Conservation (phyloP, 92 coral and sea anemone species). For the Diadumene lineata region DNA sequence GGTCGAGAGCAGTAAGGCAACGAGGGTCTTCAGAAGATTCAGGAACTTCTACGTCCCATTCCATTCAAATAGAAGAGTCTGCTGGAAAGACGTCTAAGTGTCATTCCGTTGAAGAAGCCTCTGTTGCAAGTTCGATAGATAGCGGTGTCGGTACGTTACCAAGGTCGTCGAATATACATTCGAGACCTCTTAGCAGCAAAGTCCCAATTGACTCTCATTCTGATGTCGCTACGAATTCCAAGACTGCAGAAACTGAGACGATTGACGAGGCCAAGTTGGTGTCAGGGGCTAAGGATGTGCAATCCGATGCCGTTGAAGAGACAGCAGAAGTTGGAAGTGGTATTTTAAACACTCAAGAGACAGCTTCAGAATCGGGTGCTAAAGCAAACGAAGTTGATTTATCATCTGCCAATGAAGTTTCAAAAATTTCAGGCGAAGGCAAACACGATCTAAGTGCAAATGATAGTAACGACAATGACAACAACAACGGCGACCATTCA, state of each 20-base stretch:
- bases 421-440: neutral
- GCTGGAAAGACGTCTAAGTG: neutral
- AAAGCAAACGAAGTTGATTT: neutral
- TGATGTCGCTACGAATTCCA: neutral
- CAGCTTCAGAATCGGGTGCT: neutral
- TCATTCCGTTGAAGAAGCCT: neutral
- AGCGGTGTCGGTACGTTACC: slow-evolving; percentile 21
- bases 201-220: neutral
- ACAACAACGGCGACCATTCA: slow-evolving; percentile 13
- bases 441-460: neutral
- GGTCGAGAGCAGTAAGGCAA: slow-evolving; percentile 28
- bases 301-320: neutral
- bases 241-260: neutral
- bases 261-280: neutral
- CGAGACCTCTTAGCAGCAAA: neutral
- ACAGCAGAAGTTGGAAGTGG: neutral
- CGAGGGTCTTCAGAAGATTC: neutral
- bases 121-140: slow-evolving; percentile 23
- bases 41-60: neutral
- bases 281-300: neutral
- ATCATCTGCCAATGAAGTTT: neutral
- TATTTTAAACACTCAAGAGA: neutral
- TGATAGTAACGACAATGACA: neutral
- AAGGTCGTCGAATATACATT: neutral
- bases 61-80: neutral